Base-by-base conservation (phyloP, 2,888 invertebrate genomes). In the Tromatobia lineatoria region DNA sequence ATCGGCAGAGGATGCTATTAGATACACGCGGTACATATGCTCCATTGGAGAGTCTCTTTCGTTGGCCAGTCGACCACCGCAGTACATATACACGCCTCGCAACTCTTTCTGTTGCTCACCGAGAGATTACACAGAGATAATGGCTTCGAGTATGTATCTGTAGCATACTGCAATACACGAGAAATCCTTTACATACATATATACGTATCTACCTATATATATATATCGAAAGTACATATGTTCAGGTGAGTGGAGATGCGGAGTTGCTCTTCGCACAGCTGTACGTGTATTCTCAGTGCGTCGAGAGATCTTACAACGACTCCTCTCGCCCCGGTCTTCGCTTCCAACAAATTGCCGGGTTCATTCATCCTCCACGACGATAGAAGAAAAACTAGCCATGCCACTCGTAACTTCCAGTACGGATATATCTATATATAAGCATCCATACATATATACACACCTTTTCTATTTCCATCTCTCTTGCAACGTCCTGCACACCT, bases 301-400 rank as follows among this genome's bases (percentile, higher is more conserved):
- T 73, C 67, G 69, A 80, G 80, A 78, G 80, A 78, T 70, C 69
- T 74, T 78, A 84, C 80, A 77, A 80, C 67, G 38, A n/a, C 73
- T 80, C 64, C 69, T 78, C 67, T 52, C 80, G 42, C 64, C 61
- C 34, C 50, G 59, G 90, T 90, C 29, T 61, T 91, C 91, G 91
- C 92, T 91, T 90, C 90, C 92, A 92, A 92, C 91, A 92, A 93
- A 93, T 93, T 93, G 91, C 92, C 88, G 92, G 92, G 93, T 93
- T 93, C 93, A 93, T 93, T 93, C 93, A 93, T 93, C 93, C 92
- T 92, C 91, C 89, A 80, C 88, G 90, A 75, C 54, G 80, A 90
- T 91, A 90, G 88, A 89, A 87, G 90, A 93, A 93, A 92, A 93
- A 92, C 92, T 92, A 92, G 92, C 91, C 90, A 83, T 86, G 89